Conservation (phyloP, 53 echinoderm and acorn worm species). For the Stichopus horrens region DNA sequence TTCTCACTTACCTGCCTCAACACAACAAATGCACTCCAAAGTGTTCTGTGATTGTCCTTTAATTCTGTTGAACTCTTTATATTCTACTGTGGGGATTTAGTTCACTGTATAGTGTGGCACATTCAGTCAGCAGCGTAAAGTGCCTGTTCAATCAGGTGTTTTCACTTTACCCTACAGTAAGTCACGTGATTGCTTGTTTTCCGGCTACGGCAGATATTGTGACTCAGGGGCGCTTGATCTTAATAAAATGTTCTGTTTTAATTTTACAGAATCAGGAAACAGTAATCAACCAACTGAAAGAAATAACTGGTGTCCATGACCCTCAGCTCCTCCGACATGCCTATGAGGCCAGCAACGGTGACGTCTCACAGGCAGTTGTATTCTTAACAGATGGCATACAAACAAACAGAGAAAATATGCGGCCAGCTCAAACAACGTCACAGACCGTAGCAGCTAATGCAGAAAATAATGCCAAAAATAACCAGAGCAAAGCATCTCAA, state of each 20-base stretch:
- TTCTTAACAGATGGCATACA: conserved; percentile 71
- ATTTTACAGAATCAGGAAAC: conserved; percentile 86
- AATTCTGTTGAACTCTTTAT: no score
- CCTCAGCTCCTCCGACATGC: conserved; percentile 67
- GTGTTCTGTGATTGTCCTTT: no score
- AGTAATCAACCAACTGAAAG: conserved; percentile 87
- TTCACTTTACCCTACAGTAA: no score
- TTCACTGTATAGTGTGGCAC: no score
- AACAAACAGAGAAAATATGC: conserved; percentile 31
- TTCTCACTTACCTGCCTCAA: no score
- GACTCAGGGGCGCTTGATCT: background rate
- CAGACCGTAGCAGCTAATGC: conserved; percentile 37
- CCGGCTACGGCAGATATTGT: no score
- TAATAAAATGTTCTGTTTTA: background rate
- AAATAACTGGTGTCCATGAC: conserved; percentile 89
- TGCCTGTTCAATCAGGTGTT: no score
- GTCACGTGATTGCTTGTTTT: no score
- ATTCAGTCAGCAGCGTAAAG: no score
- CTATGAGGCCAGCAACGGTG: conserved; percentile 84
- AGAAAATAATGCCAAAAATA: conserved; percentile 6
- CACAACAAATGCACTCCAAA: no score
- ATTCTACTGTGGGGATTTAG: no score
- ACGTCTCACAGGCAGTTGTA: conserved; percentile 78
- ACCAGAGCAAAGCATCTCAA: background rate
- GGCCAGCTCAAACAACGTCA: conserved; percentile 50